Evolutionary conservation across 2,888 invertebrate species (phyloP).

Genomic region (Xylophagus ater): DNA sequence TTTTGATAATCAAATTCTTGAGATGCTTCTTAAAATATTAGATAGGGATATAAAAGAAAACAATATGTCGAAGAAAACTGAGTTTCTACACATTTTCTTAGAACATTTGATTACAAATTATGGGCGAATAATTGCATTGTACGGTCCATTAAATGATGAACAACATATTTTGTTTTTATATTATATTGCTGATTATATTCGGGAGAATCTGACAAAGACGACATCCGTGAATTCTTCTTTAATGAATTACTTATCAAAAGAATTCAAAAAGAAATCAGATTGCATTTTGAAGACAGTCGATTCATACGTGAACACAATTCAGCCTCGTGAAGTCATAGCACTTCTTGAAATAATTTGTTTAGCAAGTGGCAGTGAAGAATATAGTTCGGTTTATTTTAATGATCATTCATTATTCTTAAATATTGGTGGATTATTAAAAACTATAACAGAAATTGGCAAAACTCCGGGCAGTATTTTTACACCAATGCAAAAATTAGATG

Average conservation of each 20-base stretch:
- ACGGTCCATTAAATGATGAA: conserved; percentile 43
- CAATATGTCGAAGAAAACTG: conserved; percentile 35
- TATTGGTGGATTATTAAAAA: conserved; percentile 59
- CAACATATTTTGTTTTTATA: conserved; percentile 48
- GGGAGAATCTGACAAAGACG: conserved; percentile 28
- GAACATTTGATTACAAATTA: conserved; percentile 48
- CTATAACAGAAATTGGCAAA: conserved; percentile 59
- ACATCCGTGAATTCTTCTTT: conserved; percentile 26
- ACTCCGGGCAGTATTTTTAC: conserved; percentile 59
- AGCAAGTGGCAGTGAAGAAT: conserved; percentile 50
- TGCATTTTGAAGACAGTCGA: conserved; percentile 56
- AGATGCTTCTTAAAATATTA: conserved; percentile 22
- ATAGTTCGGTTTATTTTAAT: conserved; percentile 46
- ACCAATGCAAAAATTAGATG: conserved; percentile 58
- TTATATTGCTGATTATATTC: conserved; percentile 42
- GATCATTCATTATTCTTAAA: conserved; percentile 61
- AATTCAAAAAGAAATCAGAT: conserved; percentile 58
- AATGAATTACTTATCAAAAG: conserved; percentile 47
- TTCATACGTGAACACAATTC: conserved; percentile 48
- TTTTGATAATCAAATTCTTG: conserved; percentile 22
- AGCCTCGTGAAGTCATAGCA: conserved; percentile 57
- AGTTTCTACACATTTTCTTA: conserved; percentile 49
- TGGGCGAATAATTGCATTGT: conserved; percentile 45
- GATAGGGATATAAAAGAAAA: conserved; percentile 14
- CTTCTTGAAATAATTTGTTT: conserved; percentile 58